These are phyloP conservation scores for Eucera pruinosa DNA, from an alignment of 2,888 invertebrate species.

Conservation along the genomic window DNA sequence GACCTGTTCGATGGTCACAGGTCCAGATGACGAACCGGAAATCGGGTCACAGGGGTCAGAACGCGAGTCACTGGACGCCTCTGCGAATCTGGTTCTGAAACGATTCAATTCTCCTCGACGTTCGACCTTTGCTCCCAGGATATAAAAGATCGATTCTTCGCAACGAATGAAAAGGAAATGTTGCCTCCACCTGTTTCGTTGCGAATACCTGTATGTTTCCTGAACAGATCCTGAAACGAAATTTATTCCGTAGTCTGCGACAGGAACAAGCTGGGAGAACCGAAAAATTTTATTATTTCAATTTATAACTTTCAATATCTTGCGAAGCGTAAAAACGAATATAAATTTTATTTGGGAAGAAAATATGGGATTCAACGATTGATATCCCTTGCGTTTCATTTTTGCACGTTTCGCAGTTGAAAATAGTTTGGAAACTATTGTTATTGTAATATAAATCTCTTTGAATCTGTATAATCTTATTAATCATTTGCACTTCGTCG, in stretches of 20 bases:
- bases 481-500: too few relatives aligned
- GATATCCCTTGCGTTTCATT: too few relatives aligned
- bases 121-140: conserved; percentile 66
- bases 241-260: conserved; percentile 1
- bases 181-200: conserved; percentile 63
- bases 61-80: conserved; percentile 78
- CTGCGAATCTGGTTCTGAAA: conserved; percentile 64
- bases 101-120: conserved; percentile 70
- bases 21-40: conserved; percentile 79
- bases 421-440: too few relatives aligned
- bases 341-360: too few relatives aligned
- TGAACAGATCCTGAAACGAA: conserved; percentile 7
- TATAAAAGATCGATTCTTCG: conserved; percentile 65
- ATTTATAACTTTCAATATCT: background rate
- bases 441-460: too few relatives aligned
- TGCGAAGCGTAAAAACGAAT: too few relatives aligned
- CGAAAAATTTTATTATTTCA: background rate
- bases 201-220: conserved; percentile 28
- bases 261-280: background rate
- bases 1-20: conserved; percentile 81
- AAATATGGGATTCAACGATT: too few relatives aligned
- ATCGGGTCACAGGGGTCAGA: conserved; percentile 68
- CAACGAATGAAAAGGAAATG: conserved; percentile 62
- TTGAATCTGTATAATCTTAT: too few relatives aligned
- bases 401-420: too few relatives aligned